Evolutionary conservation across 2,888 invertebrate genomes (phyloP).

Genomic region (Synanthedon myopaeformis): DNA sequence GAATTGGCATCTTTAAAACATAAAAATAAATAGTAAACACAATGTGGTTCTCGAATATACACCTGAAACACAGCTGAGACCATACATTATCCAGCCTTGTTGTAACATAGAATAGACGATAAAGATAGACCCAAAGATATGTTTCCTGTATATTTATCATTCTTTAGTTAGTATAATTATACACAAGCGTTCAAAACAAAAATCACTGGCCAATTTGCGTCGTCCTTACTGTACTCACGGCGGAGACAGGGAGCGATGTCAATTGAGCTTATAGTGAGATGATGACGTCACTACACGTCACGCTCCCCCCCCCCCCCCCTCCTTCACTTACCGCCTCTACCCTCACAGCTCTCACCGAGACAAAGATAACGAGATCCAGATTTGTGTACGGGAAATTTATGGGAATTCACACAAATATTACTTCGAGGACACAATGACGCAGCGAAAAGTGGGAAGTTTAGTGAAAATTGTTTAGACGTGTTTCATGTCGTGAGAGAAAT

Average conservation of each 20-base stretch:
- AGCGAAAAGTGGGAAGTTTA: constrained; percentile 12
- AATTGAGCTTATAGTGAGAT: constrained; percentile 34
- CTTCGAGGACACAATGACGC: constrained; percentile 18
- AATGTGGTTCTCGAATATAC: too few relatives aligned
- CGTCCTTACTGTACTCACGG: constrained; percentile 5
- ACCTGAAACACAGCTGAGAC: too few relatives aligned
- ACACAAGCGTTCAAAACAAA: too few relatives aligned
- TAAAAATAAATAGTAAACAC: too few relatives aligned
- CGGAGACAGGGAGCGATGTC: constrained; percentile 29
- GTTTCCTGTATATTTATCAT: too few relatives aligned
- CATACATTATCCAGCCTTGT: too few relatives aligned
- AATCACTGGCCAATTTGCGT: constrained; percentile 4
- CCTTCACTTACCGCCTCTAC: constrained; percentile 7
- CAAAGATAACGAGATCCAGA: constrained; percentile 42
- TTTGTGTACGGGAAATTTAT: constrained; percentile 40
- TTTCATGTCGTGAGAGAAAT: not conserved
- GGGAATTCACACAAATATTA: constrained; percentile 19
- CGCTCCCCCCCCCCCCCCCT: constrained; percentile 3
- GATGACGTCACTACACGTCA: constrained; percentile 52
- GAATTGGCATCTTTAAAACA: too few relatives aligned
- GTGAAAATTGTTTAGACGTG: constrained; percentile 12
- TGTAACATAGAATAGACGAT: too few relatives aligned
- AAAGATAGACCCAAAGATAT: too few relatives aligned
- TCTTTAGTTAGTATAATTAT: too few relatives aligned
- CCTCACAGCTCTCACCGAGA: constrained; percentile 17